Base-by-base conservation (phyloP, 2,113 vertebrate species). In the Nicator chloris region DNA sequence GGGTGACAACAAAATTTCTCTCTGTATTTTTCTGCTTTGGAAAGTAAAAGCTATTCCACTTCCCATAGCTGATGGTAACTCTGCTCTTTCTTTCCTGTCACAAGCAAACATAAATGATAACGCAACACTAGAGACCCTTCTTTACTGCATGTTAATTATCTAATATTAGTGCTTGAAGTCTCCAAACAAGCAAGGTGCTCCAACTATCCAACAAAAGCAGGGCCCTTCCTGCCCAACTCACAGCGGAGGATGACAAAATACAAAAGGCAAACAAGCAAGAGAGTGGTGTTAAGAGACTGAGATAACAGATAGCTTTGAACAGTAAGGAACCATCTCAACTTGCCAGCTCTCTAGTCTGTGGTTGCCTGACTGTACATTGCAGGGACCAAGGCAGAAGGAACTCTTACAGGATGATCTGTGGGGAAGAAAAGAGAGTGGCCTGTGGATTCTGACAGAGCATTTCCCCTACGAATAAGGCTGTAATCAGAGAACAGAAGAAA, bases 311-410 rank as follows among this genome's bases (percentile, higher is more conserved):
- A 81, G 90, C 57, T 95, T 91, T n/a, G 50, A 94, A 88, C 39
- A 66, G 59, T 54, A 97, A 92, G 45, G 68, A 96, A 95, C 80
- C 80, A 83, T 90, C 93, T 90, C 78, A 82, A 85, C 84, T 95
- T 94, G 90, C 90, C 79, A 92, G 82, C 75, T 95, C 66, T 95
- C 94, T 93, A 94, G 75, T 85, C 87, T 82, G 85, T 89, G 78
- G 37, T 79, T 94, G 93, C 95, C 93, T 96, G 90, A 66, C 64
- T 95, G 90, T 92, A 85, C 71, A 88, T 65, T 87, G 82, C 76
- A 95, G 90, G 84, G 80, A 95, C 82, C 79, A 93, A 77, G 79
- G 82, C 75, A 95, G 73, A 93, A 89, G 61, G 50, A 95, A 95
- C 59, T 91, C 87, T 90, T 95, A 95, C 82, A 94, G 63, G 75